phyloP scores from a whole-genome alignment of 2,113 vertebrate genomes.

The Crotalus tigris region DNA sequence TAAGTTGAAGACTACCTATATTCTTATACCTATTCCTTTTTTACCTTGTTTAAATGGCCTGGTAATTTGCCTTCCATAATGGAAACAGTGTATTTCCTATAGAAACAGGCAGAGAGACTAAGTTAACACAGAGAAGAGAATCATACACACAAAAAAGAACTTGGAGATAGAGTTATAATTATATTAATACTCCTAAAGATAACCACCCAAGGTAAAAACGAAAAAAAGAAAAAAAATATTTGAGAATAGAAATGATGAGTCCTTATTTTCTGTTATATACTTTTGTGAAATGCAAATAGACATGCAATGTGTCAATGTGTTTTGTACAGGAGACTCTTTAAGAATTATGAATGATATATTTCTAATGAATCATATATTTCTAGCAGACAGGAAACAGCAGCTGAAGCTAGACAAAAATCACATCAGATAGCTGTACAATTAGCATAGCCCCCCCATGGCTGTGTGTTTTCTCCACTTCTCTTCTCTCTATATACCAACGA shows the following conservation, averaged over 20 bases:
- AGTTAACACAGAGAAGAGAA: not conserved
- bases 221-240: constrained; percentile 3
- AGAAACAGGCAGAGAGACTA: not conserved
- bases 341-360: not conserved
- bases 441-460: too few relatives aligned
- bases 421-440: too few relatives aligned
- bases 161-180: not conserved
- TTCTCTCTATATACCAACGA: too few relatives aligned
- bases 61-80: not conserved
- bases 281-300: not conserved
- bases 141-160: not conserved
- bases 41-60: not conserved
- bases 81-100: not conserved
- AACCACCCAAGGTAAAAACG: not conserved
- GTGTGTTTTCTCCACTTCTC: too few relatives aligned
- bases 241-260: not conserved
- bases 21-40: not conserved
- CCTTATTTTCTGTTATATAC: constrained; percentile 1
- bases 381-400: too few relatives aligned
- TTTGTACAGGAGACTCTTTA: not conserved
- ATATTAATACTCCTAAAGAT: not conserved
- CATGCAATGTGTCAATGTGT: constrained; percentile 1
- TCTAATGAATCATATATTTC: too few relatives aligned
- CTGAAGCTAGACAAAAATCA: too few relatives aligned
- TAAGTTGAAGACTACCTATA: not conserved